Percentiles rank a stretch among this genome's conserved stretches.
Conservation (phyloP, 2,888 invertebrate genomes). For the Andrena haemorrhoa region DNA sequence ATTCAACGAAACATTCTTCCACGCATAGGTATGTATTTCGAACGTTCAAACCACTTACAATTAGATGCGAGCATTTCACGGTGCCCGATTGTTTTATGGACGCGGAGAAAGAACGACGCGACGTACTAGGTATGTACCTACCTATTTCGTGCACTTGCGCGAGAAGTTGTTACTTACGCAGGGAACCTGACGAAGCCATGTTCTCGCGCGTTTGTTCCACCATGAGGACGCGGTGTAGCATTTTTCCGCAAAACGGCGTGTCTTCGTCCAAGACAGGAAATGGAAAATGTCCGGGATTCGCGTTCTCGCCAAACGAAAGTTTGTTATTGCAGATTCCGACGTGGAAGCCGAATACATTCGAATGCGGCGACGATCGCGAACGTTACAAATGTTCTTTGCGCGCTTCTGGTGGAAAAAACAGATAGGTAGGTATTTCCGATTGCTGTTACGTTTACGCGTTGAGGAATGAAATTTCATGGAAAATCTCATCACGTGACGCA, state of each 20-base stretch:
- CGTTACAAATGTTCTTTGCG: neutral
- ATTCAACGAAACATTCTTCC: neutral
- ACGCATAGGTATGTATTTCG: too few relatives aligned
- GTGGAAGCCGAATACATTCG: neutral
- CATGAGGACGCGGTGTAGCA: neutral
- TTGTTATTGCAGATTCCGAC: neutral
- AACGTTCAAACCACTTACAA: too few relatives aligned
- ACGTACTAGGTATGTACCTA: too few relatives aligned
- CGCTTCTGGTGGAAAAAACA: neutral
- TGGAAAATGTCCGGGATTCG: neutral
- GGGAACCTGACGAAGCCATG: neutral
- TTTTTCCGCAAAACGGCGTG: neutral
- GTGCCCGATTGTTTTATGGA: too few relatives aligned
- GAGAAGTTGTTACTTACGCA: too few relatives aligned
- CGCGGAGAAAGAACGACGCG: too few relatives aligned
- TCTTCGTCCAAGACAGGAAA: neutral
- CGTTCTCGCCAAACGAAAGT: neutral
- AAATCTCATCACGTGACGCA: neutral
- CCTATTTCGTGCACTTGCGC: too few relatives aligned
- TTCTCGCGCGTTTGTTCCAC: neutral
- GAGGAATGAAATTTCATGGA: neutral
- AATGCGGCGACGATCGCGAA: neutral
- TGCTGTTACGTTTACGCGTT: neutral
- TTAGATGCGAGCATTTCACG: too few relatives aligned
- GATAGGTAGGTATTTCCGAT: neutral